Evolutionary conservation across 2,888 invertebrate genomes (phyloP), one percentile per base, ranked within the genome.

Genomic region (Oscheius sp.): DNA sequence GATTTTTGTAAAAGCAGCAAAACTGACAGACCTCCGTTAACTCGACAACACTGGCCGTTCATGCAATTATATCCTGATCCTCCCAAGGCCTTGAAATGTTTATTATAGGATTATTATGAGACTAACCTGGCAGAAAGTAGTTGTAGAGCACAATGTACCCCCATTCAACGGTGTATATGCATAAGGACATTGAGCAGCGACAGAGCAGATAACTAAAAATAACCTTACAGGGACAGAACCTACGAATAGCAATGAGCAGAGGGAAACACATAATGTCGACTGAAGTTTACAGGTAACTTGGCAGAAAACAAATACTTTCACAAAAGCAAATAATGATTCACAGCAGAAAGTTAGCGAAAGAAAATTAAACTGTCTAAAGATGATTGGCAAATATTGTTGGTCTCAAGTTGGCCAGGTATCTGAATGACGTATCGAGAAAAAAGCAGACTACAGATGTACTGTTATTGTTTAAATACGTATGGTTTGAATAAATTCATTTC

Each of bases 151-250:
- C 1, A 47, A 1, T 5, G 67, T 67, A 12, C 59, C 67, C n/a
- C 59, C 59, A 36, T 67, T 67, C 41, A 67, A 17, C 5, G 67
- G 49, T 17, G 59, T 59, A 38, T 67, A 67, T 0, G 57, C 67
- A 28, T 59, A 67, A n/a, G 67, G 67, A 32, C 67, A 67, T 59
- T 67, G 67, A 28, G 47, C 45, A 1, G 41, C 14, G 33, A 24
- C 38, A 8, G 28, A n/a, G 28, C 36, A 22, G 17, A 62, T 8
- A 0, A 67, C 50, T 56, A 33, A 30, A 38, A 59, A 12, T 8
- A 5, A 22, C n/a, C 24, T 47, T 20, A 14, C 2, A 45, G 24
- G 3, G 26, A n/a, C 3, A 57, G 38, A 44, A 59, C 28, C 44
- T 41, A 59, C 59, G 9, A n/a, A 20, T 30, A 8, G 44, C 59